Evolutionary conservation across 2,888 invertebrate genomes (phyloP).

Genomic region (Notodonta ziczac): DNA sequence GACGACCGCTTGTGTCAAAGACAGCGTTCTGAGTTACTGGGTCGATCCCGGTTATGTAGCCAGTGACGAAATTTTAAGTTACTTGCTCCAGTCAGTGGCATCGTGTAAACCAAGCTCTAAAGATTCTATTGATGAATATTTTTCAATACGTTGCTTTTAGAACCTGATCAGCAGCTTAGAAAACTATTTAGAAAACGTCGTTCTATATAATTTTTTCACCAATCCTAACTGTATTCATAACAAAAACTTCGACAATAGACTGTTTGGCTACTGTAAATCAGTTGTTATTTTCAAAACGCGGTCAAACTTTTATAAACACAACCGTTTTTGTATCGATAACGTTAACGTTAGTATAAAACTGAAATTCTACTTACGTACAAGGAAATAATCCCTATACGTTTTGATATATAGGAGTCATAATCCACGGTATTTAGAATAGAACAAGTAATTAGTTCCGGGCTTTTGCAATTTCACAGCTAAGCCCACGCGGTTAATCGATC

Average conservation of each 20-base stretch:
- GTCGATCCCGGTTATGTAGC: too few relatives aligned
- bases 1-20: too few relatives aligned
- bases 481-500: constrained; percentile 62
- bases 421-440: constrained; percentile 44
- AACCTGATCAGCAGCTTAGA: background rate
- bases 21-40: too few relatives aligned
- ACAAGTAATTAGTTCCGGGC: constrained; percentile 67
- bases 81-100: too few relatives aligned
- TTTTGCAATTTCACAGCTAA: constrained; percentile 63
- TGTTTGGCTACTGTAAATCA: background rate
- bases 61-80: too few relatives aligned
- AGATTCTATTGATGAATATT: too few relatives aligned
- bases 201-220: constrained; percentile 1
- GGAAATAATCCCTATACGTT: constrained; percentile 45
- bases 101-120: too few relatives aligned
- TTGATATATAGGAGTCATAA: constrained; percentile 45
- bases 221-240: constrained; percentile 2
- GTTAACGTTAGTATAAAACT: background rate
- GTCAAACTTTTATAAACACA: background rate
- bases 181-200: background rate
- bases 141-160: too few relatives aligned
- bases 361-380: background rate
- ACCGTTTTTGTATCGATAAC: background rate
- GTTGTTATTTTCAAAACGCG: constrained; percentile 1
- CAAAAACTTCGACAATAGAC: constrained; percentile 1